Evolutionary conservation across 2,113 vertebrate genomes (phyloP), one percentile per base, ranked within the genome.

Genomic region (Thunnus thynnus): DNA sequence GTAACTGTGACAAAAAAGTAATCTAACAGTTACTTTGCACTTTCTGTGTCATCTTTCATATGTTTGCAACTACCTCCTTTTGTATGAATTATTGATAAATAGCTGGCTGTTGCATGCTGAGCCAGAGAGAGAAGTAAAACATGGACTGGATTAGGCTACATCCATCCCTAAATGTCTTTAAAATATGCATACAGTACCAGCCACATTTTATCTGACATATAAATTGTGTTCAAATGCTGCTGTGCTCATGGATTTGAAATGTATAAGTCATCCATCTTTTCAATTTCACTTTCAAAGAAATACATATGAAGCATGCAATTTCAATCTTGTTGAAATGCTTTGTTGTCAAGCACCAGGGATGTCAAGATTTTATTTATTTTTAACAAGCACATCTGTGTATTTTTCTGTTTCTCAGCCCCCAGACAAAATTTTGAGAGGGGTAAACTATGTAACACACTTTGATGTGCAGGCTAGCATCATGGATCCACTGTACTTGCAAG

Each of bases 1-100:
- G 36, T 64, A 64, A 78, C 25, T 48, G 13, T 82, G 61, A 44
- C 22, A 32, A 68, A 4, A 84, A 80, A 88, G 17, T 75, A 70
- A 81, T 75, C 52, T 18, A 65, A 84, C 61, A 78, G 64, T 88
- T 82, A 82, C 50, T 82, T 83, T 83, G 68, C 80, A 65, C 83
- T 78, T 74, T 72, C 76, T 87, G 78, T 89, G 83, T 85, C 85
- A 84, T 76, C 88, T 89, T 89, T 93, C 83, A 87, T 89, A 86
- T 92, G 82, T 92, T 92, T 87, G 76, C 72, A 88, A 86, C 82
- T 71, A 87, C 76, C 87, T 88, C 88, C 85, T 88, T 81, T 73
- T 47, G 72, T 83, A 68, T 93, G 85, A 94, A 94, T 94, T 92
- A 94, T 94, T 94, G 90, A 94, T 93, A 89, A 88, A 91, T 85